phyloP scores from a whole-genome alignment of 2,113 vertebrate genomes.

The Stigmatopora argus region DNA sequence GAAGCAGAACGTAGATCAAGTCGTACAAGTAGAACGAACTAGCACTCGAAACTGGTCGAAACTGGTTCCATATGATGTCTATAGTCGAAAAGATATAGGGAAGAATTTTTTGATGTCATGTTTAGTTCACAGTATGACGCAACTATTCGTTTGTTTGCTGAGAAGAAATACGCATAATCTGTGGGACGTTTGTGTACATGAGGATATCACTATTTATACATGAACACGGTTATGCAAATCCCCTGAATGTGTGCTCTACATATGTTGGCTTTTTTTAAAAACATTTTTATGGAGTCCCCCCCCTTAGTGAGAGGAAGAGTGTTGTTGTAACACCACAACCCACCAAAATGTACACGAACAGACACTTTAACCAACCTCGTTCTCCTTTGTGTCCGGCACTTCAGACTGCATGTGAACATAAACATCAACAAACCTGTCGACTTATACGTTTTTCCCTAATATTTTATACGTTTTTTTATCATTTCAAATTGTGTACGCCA shows the following conservation, averaged over 20 bases:
- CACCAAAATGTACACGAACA: background rate
- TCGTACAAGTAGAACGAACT: background rate
- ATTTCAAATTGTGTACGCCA: too few relatives aligned
- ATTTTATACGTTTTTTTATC: too few relatives aligned
- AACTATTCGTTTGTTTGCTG: too few relatives aligned
- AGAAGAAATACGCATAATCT: too few relatives aligned
- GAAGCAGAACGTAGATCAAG: background rate
- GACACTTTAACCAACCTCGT: background rate
- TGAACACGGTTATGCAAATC: background rate
- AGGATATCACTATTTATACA: too few relatives aligned
- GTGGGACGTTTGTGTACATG: too few relatives aligned
- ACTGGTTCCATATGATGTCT: background rate
- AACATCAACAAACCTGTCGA: too few relatives aligned
- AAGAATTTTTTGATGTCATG: too few relatives aligned
- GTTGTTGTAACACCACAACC: slow-evolving; percentile 37
- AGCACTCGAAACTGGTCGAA: background rate
- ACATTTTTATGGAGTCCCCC: slow-evolving; percentile 30
- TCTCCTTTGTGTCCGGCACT: slow-evolving; percentile 45
- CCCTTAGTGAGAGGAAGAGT: slow-evolving; percentile 48
- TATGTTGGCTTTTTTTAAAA: too few relatives aligned
- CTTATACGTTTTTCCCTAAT: too few relatives aligned
- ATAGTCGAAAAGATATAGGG: too few relatives aligned
- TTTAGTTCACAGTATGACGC: too few relatives aligned
- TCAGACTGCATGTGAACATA: slow-evolving; percentile 25
- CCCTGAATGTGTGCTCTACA: slow-evolving; percentile 8